Conservation (phyloP, 1,140 invertebrate genomes). For the Eubasilissa regina region DNA sequence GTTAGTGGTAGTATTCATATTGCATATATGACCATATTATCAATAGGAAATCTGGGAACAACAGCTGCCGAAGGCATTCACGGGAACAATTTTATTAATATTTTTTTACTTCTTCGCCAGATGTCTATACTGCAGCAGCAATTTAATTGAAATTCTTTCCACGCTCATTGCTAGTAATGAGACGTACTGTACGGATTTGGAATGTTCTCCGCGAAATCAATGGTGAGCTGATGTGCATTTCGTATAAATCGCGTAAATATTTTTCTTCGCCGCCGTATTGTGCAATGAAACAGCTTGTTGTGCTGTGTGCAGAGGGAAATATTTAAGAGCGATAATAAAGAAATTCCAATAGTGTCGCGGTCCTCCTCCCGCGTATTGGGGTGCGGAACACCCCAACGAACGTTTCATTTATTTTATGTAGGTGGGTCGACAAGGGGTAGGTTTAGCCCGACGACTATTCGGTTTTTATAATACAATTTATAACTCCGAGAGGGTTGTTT, state of each 20-base stretch:
- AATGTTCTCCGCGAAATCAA: not conserved
- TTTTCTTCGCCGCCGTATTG: slow-evolving; percentile 38
- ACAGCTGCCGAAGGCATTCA: no score
- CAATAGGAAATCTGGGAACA: no score
- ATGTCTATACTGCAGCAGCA: no score
- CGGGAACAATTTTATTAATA: no score
- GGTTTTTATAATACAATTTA: slow-evolving; percentile 62
- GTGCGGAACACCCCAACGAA: slow-evolving; percentile 44
- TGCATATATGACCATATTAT: no score
- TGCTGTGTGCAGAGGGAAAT: slow-evolving; percentile 54
- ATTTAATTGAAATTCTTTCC: no score
- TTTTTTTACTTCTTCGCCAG: no score
- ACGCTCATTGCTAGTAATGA: not conserved
- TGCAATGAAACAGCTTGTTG: slow-evolving; percentile 51
- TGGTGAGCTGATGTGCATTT: slow-evolving; percentile 6
- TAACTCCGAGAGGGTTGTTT: slow-evolving; percentile 59
- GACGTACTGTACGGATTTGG: not conserved
- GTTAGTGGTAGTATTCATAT: no score
- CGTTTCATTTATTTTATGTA: slow-evolving; percentile 60
- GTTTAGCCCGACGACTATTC: slow-evolving; percentile 57
- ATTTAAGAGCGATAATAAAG: slow-evolving; percentile 60
- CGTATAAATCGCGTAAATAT: slow-evolving; percentile 17
- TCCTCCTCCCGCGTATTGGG: slow-evolving; percentile 32
- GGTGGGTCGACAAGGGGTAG: slow-evolving; percentile 47
- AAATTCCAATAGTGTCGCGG: slow-evolving; percentile 57